Percentiles rank a stretch among this genome's conserved stretches.
These are phyloP conservation scores for Xenotilapia leptura DNA, from an alignment of 2,113 vertebrate species.

Conservation along the genomic window DNA sequence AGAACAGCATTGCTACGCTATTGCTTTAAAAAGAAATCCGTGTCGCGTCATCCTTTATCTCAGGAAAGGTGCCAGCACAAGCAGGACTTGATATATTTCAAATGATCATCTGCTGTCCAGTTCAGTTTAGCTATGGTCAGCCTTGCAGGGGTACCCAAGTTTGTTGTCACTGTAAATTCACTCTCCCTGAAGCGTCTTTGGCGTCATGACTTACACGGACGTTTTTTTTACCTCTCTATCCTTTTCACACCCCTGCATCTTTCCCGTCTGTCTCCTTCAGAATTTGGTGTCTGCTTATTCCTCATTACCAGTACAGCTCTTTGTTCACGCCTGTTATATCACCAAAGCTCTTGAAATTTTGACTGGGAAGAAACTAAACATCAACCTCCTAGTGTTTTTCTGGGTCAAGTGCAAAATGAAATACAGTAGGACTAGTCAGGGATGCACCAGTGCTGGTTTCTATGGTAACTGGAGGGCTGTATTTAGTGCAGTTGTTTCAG, in stretches of 20 bases:
- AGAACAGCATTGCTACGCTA: constrained; percentile 6
- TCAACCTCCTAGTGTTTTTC: constrained; percentile 50
- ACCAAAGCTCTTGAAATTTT: constrained; percentile 16
- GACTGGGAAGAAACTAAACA: constrained; percentile 30
- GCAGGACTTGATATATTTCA: constrained; percentile 32
- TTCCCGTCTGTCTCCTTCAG: background rate
- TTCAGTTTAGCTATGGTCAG: constrained; percentile 14
- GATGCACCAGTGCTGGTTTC: constrained; percentile 65
- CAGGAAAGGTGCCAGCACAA: constrained; percentile 20
- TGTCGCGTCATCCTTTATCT: constrained; percentile 39
- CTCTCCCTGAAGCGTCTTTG: constrained; percentile 27
- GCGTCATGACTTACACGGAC: background rate
- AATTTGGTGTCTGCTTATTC: background rate
- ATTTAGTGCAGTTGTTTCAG: constrained; percentile 70
- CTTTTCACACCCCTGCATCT: constrained; percentile 5
- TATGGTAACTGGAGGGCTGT: constrained; percentile 71
- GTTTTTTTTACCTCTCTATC: constrained; percentile 7
- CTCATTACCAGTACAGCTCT: background rate
- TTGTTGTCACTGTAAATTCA: constrained; percentile 55
- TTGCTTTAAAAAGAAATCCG: background rate
- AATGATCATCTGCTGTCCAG: constrained; percentile 38
- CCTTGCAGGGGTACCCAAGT: constrained; percentile 17
- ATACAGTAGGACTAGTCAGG: constrained; percentile 66
- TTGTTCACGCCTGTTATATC: constrained; percentile 11
- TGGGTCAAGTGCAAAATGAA: constrained; percentile 74